Conservation (phyloP, 2,888 invertebrate genomes). For the Megamerina dolium region DNA sequence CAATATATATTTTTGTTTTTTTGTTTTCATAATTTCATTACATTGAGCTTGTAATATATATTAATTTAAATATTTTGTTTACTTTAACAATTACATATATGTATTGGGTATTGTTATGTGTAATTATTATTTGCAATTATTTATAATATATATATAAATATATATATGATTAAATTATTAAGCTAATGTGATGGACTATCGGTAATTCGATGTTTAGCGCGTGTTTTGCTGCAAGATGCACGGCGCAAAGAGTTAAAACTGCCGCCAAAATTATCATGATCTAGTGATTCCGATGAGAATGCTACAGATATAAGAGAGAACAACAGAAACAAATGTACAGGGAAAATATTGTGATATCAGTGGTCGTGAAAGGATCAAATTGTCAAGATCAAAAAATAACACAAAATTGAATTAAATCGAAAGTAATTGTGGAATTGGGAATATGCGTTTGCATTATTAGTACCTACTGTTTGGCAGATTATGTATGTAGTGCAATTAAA, state of each 20-base stretch:
- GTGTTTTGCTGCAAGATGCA: conserved; percentile 50
- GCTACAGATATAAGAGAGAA: conserved; percentile 33
- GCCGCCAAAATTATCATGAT: conserved; percentile 49
- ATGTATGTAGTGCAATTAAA: too few relatives aligned
- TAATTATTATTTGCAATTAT: too few relatives aligned
- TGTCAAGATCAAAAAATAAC: conserved; percentile 1
- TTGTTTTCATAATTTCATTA: background rate
- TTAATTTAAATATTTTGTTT: background rate
- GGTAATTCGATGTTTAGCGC: conserved; percentile 48
- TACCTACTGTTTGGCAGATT: too few relatives aligned
- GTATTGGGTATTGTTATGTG: too few relatives aligned
- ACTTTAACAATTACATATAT: too few relatives aligned
- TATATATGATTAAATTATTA: too few relatives aligned
- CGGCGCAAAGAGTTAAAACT: conserved; percentile 49
- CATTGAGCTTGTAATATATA: background rate
- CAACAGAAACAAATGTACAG: conserved; percentile 22
- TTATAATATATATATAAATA: too few relatives aligned
- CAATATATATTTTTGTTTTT: background rate
- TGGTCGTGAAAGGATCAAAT: conserved; percentile 4
- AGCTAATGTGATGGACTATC: conserved; percentile 50
- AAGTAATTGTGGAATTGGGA: background rate
- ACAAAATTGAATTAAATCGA: background rate
- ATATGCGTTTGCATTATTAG: too few relatives aligned
- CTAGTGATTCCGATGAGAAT: conserved; percentile 51
- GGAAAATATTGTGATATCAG: conserved; percentile 12